Evolutionary conservation across 2,113 vertebrate species (phyloP), one percentile per base, ranked within the genome.

Genomic region (Cromileptes altivelis): DNA sequence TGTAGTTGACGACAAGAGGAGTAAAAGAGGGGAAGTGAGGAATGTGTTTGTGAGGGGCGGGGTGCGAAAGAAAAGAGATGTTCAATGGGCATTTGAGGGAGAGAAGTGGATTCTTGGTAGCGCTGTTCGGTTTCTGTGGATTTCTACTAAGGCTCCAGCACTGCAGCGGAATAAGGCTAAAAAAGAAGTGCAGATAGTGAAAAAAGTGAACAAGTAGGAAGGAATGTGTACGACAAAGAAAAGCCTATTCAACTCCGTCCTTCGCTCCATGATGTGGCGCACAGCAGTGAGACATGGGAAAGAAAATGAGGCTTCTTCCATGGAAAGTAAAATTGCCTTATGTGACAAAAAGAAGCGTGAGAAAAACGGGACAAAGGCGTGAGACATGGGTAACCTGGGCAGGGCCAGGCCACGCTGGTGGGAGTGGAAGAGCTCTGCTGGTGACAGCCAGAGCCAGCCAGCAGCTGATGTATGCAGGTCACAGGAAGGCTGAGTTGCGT

Each of bases 51-150:
- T 68, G 65, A 86, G 74, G 80, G 67, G 25, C 15, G 21, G 74
- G 70, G 47, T 30, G 12, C 45, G 42, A 53, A 42, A 85, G 52
- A 84, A 90, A 90, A 67, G 58, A 82, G 21, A 56, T 4, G 33
- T 78, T 87, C 62, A 81, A 49, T n/a, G 25, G 55, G 62, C 57
- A 68, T 68, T 67, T 68, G 10, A 84, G 67, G 71, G 49, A 83
- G 70, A 75, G 69, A 84, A 86, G 87, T 81, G 88, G 80, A 93
- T 92, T 91, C 87, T 85, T 93, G 78, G 75, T 49, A 73, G 75
- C 63, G 12, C 76, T 30, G 70, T 85, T 87, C 12, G 33, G 92
- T 91, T 90, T 90, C 92, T 93, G 78, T 92, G 90, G 91, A 82
- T 87, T 78, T 73, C 23, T 58, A 73, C 82, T 88, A 81, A 52